phyloP scores from a whole-genome alignment of 2,888 invertebrate genomes.

The Eristalis pertinax region DNA sequence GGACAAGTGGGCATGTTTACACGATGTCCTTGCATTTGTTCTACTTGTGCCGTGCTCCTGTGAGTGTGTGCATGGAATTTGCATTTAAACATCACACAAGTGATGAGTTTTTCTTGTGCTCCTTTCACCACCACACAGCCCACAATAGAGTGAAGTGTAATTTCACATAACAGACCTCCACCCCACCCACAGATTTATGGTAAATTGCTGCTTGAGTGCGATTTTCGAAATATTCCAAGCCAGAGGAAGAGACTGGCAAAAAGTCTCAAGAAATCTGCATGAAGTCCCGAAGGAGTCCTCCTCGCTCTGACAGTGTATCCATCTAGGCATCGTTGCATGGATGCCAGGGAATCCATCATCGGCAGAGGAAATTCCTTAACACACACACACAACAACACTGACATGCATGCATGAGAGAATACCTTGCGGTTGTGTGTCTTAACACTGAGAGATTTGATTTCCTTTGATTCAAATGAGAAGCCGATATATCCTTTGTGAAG shows the following conservation, averaged over 20 bases:
- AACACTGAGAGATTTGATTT: constrained; percentile 54
- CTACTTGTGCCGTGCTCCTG: constrained; percentile 36
- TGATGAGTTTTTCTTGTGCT: constrained; percentile 49
- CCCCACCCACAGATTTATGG: constrained; percentile 44
- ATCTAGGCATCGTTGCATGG: constrained; percentile 37
- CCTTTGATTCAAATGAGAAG: constrained; percentile 59
- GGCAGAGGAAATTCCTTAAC: constrained; percentile 35
- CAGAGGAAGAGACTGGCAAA: constrained; percentile 10
- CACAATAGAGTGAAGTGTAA: constrained; percentile 37
- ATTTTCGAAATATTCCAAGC: constrained; percentile 52
- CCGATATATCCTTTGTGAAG: constrained; percentile 64
- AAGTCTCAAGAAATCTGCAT: constrained; percentile 14
- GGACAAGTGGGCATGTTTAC: constrained; percentile 54
- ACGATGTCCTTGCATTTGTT: constrained; percentile 57
- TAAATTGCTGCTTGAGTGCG: constrained; percentile 58
- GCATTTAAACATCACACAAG: constrained; percentile 64
- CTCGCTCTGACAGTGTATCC: background rate
- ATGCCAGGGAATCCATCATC: constrained; percentile 68
- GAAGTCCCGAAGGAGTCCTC: constrained; percentile 9
- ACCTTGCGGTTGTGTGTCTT: constrained; percentile 28
- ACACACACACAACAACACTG: background rate
- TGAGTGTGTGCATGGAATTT: constrained; percentile 53
- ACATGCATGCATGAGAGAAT: background rate
- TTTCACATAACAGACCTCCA: background rate
- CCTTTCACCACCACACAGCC: background rate